Base-by-base conservation (phyloP, 92 coral and sea anemone genomes). In the Epizoanthus scotinus region DNA sequence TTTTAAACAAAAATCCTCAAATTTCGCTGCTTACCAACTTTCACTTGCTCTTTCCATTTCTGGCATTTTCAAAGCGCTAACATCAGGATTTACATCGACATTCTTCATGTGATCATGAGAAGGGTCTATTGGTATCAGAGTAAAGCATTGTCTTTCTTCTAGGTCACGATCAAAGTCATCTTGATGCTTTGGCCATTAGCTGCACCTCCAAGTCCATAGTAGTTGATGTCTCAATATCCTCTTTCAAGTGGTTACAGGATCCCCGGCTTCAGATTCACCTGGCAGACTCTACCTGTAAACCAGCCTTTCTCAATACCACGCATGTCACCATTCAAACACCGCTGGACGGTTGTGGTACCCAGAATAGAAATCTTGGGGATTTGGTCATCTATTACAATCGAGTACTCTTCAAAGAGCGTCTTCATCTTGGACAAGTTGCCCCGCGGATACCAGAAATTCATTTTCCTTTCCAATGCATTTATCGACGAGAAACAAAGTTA, bases 401-500 rank as follows among this genome's bases (percentile, higher is more conserved):
- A n/a, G 67, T 75, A 17, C 58, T 75, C 14, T 75, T 75, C 68
- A 40, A 18, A 40, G 81, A 75, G 58, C 81, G 67, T 12, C 7
- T 75, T 38, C 26, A 4, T 8, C 81, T 54, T 25, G 67, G 81
- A 22, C 68, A 58, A 31, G 9, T 21, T 58, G 40, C 36, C 42
- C 81, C 81, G 10, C 63, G 68, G 54, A 31, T 38, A 12, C 68
- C 68, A 10, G 81, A 75, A 34, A 31, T 75, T 14, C 68, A 24
- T 21, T 75, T 75, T 75, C 81, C 81, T 20, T 13, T 75, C 61
- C 81, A 75, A 54, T 75, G 81, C 18, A 29, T 38, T 75, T 75
- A 75, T 58, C 55, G 55, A 9, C 52, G 81, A 38, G 67, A 75
- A 57, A 34, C 66, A 58, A 36, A 58, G 50, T 75, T 57, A 57